A percentile compares a stretch with the other conserved stretches of the same genome.
These are phyloP conservation scores for Laupala kohalensis DNA, from an alignment of 1,140 invertebrate genomes.

Conservation along the genomic window DNA sequence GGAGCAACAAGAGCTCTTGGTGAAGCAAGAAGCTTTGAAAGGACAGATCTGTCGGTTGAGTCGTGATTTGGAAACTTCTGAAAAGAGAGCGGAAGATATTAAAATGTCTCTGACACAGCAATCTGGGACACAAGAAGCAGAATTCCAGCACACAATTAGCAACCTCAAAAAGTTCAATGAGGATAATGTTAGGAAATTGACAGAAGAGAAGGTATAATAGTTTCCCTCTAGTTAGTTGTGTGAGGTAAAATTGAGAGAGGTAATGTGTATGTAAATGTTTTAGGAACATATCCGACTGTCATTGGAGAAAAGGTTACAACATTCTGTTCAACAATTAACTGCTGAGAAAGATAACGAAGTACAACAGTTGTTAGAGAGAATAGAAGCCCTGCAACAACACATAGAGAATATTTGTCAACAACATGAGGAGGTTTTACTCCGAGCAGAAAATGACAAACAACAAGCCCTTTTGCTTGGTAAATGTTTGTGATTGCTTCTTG, in stretches of 20 bases:
- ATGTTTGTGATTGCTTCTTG: no score
- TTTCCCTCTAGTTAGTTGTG: no score
- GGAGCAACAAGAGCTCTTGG: constrained; percentile 57
- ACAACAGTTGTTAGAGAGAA: constrained; percentile 50
- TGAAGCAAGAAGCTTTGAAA: constrained; percentile 62
- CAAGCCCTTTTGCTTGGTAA: constrained; percentile 71
- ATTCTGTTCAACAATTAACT: constrained; percentile 51
- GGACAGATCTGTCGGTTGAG: constrained; percentile 46
- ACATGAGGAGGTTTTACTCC: constrained; percentile 65
- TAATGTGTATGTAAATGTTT: no score
- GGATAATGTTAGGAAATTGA: constrained; percentile 55
- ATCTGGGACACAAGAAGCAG: constrained; percentile 55
- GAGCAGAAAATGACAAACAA: constrained; percentile 79
- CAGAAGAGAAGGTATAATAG: constrained; percentile 64
- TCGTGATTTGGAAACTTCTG: constrained; percentile 59
- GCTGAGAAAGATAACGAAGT: constrained; percentile 64
- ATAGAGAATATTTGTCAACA: constrained; percentile 66
- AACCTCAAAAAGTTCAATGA: constrained; percentile 58
- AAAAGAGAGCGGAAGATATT: constrained; percentile 57
- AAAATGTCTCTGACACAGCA: constrained; percentile 55
- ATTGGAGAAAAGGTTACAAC: constrained; percentile 59
- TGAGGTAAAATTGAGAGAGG: no score
- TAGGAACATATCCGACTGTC: constrained; percentile 51
- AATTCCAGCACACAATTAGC: constrained; percentile 57
- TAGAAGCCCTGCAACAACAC: constrained; percentile 56